phyloP scores from a whole-genome alignment of 2,888 invertebrate genomes.

The Agrilus mali region DNA sequence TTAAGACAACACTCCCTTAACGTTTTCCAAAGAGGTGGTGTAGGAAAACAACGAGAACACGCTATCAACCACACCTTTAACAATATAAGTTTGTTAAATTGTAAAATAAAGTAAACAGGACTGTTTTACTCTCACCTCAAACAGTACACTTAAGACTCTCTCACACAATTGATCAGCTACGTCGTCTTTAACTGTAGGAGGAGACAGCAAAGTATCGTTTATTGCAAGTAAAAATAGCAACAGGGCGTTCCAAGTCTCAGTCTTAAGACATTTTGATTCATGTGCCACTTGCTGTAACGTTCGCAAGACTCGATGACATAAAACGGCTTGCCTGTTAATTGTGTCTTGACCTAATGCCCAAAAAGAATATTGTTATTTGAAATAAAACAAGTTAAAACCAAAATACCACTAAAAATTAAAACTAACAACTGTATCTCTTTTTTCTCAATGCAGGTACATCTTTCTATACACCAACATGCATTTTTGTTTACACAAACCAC shows the following conservation, averaged over 20 bases:
- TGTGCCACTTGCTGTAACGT: constrained; percentile 71
- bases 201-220: constrained; percentile 81
- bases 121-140: constrained; percentile 46
- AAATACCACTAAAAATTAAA: too few species aligned
- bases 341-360: constrained; percentile 61
- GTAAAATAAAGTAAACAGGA: constrained; percentile 5
- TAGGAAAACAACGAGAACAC: constrained; percentile 76
- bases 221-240: constrained; percentile 79
- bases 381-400: background rate
- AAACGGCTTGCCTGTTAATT: constrained; percentile 84
- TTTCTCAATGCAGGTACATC: too few species aligned
- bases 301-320: constrained; percentile 82
- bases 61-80: constrained; percentile 55
- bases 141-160: constrained; percentile 82
- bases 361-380: constrained; percentile 1
- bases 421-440: too few species aligned
- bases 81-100: constrained; percentile 3
- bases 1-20: constrained; percentile 81
- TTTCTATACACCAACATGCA: constrained; percentile 1
- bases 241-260: constrained; percentile 84
- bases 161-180: constrained; percentile 88
- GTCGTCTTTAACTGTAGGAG: constrained; percentile 87
- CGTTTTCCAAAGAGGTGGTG: constrained; percentile 92
- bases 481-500: constrained; percentile 7
- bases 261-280: constrained; percentile 60